phyloP scores from a whole-genome alignment of 2,113 vertebrate genomes.

The Percopsis transmontana region DNA sequence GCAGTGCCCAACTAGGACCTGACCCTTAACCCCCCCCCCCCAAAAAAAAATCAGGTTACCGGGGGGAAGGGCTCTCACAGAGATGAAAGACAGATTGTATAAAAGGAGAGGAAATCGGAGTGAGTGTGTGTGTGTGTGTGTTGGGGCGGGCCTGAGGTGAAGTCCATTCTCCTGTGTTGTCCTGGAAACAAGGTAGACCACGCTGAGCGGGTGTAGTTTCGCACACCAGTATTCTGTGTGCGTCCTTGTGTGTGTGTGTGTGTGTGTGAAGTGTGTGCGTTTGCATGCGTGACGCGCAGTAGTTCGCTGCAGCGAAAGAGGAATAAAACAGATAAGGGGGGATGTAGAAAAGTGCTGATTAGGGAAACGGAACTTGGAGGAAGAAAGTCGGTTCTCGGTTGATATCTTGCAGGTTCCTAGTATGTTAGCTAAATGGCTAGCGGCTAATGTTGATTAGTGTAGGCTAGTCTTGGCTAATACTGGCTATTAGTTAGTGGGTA shows the following conservation, averaged over 20 bases:
- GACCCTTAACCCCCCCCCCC: constrained; percentile 15
- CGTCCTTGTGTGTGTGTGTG: not conserved
- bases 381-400: too few species aligned
- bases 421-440: too few species aligned
- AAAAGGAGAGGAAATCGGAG: constrained; percentile 19
- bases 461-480: too few species aligned
- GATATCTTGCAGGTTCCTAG: too few species aligned
- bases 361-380: too few species aligned
- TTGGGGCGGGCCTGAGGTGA: constrained; percentile 28
- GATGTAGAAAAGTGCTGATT: constrained; percentile 21
- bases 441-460: too few species aligned
- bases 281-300: constrained; percentile 46
- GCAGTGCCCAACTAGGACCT: constrained; percentile 63
- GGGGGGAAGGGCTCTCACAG: constrained; percentile 48
- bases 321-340: not conserved
- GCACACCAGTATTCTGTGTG: constrained; percentile 40
- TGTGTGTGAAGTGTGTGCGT: constrained; percentile 9
- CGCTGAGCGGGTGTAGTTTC: constrained; percentile 59
- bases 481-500: not conserved
- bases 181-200: constrained; percentile 70
- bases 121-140: constrained; percentile 34
- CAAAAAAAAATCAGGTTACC: not conserved
- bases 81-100: constrained; percentile 53
- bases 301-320: constrained; percentile 1
- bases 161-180: constrained; percentile 70